Conservation (phyloP, 1,140 invertebrate species). For the Oscheius sp. region DNA sequence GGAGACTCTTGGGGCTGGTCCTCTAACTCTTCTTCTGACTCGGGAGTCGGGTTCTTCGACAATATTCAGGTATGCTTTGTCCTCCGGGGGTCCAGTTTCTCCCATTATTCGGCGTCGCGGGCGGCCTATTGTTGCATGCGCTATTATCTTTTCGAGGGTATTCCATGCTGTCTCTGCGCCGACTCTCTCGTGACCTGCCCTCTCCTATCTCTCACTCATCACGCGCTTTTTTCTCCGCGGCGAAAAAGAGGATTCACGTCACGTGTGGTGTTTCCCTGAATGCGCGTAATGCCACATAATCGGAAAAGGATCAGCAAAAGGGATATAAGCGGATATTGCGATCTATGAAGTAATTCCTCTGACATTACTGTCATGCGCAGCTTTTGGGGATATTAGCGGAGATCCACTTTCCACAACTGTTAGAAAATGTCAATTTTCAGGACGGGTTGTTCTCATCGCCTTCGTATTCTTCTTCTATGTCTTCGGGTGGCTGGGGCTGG, state of each 20-base stretch:
- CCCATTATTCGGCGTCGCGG: not conserved
- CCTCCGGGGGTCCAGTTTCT: not conserved
- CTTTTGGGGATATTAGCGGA: too few relatives aligned
- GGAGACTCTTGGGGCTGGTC: not conserved
- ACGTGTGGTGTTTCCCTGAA: too few relatives aligned
- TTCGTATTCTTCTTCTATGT: not conserved
- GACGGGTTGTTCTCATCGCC: not conserved
- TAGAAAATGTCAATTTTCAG: not conserved
- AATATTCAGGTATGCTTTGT: conserved; percentile 4
- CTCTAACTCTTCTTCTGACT: not conserved
- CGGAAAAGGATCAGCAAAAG: too few relatives aligned
- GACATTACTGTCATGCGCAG: too few relatives aligned
- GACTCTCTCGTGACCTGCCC: not conserved
- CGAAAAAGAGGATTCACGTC: not conserved
- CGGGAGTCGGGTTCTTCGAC: not conserved
- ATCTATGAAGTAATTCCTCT: too few relatives aligned
- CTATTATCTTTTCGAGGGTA: conserved; percentile 4
- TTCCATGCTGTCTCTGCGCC: not conserved
- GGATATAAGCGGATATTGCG: too few relatives aligned
- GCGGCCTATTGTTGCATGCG: not conserved
- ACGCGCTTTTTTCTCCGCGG: conserved; percentile 4
- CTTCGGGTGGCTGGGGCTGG: not conserved
- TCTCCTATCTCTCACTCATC: not conserved
- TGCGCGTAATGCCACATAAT: too few relatives aligned
- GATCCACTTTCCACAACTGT: too few relatives aligned